Percentiles rank a stretch among this genome's conserved stretches.
Evolutionary conservation across 2,888 invertebrate species (phyloP).

Genomic region (Agrotis segetum): DNA sequence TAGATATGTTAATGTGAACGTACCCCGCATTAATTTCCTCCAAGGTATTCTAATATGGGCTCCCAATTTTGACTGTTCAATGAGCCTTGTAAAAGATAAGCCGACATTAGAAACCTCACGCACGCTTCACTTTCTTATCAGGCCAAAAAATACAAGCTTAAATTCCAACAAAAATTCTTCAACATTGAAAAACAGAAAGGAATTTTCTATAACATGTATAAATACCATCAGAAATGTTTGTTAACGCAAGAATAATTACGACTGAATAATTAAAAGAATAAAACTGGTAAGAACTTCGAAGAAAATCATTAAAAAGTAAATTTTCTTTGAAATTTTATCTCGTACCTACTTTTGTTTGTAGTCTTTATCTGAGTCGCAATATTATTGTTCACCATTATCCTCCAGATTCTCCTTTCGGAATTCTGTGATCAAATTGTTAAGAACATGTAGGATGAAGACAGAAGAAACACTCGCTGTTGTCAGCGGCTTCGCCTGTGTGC

Average conservation of each 20-base stretch:
- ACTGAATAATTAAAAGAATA: constrained; percentile 14
- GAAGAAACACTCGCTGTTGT: too few species aligned
- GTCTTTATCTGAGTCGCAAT: background rate
- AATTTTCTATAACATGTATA: background rate
- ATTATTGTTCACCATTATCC: too few species aligned
- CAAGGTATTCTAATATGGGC: background rate
- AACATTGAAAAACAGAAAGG: background rate
- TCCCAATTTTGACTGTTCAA: background rate
- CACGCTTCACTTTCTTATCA: background rate
- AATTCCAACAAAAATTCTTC: background rate
- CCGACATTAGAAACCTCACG: background rate
- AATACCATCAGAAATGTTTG: constrained; percentile 3
- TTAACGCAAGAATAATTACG: constrained; percentile 20
- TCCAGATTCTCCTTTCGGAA: too few species aligned
- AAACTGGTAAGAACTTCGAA: constrained; percentile 3
- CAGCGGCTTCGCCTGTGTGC: too few species aligned
- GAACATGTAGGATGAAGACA: too few species aligned
- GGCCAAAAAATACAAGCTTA: background rate
- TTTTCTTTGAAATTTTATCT: constrained; percentile 21
- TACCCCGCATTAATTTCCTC: background rate
- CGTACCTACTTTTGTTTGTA: constrained; percentile 2
- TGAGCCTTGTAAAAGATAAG: background rate
- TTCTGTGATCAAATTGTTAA: background rate
- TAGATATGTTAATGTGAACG: background rate
- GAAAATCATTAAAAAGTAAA: constrained; percentile 25